Percentiles rank a stretch among this genome's conserved stretches.
phyloP scores from a whole-genome alignment of 1,140 invertebrate species.

The Drosophila arizonae region DNA sequence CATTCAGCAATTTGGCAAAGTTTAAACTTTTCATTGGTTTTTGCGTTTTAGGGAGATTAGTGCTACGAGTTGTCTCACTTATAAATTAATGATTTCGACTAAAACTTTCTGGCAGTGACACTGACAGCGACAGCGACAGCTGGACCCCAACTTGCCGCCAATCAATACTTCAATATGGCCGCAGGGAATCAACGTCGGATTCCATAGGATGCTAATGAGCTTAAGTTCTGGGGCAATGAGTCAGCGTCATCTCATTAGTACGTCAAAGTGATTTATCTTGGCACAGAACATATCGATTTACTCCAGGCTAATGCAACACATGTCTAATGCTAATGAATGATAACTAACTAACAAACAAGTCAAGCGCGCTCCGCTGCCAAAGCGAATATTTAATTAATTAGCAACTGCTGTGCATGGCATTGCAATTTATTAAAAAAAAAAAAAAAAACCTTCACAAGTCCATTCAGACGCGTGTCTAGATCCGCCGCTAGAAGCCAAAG shows the following conservation, averaged over 20 bases:
- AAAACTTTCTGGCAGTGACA: constrained; percentile 45
- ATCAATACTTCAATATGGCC: constrained; percentile 45
- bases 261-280: constrained; percentile 53
- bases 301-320: constrained; percentile 19
- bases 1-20: constrained; percentile 71
- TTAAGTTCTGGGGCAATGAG: constrained; percentile 47
- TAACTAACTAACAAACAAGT: constrained; percentile 40
- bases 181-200: constrained; percentile 16
- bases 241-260: constrained; percentile 54
- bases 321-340: constrained; percentile 55
- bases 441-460: constrained; percentile 49
- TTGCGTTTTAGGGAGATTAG: constrained; percentile 11
- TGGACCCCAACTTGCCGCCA: constrained; percentile 13
- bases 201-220: constrained; percentile 45
- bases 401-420: constrained; percentile 46
- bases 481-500: constrained; percentile 16
- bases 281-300: constrained; percentile 9
- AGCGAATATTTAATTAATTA: constrained; percentile 54
- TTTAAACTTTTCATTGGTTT: constrained; percentile 67
- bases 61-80: constrained; percentile 52
- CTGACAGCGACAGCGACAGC: constrained; percentile 11
- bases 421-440: constrained; percentile 51
- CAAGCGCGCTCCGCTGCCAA: constrained; percentile 11
- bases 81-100: constrained; percentile 65
- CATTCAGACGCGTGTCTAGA: constrained; percentile 40